phyloP scores from a whole-genome alignment of 2,113 vertebrate genomes.

The Erythrolamprus reginae region DNA sequence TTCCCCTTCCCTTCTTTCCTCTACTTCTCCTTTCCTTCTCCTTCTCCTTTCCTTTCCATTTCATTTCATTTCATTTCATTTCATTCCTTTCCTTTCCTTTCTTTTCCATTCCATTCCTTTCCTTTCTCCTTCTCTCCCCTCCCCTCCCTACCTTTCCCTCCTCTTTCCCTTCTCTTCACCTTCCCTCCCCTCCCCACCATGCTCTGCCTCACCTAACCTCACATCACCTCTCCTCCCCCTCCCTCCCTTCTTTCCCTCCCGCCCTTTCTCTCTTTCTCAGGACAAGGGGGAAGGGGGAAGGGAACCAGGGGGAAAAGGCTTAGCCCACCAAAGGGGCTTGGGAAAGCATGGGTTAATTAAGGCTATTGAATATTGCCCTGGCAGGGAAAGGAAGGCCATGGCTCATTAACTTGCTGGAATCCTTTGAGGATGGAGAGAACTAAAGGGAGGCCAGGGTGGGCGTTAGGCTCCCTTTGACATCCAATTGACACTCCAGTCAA shows the following conservation, averaged over 20 bases:
- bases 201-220: no score
- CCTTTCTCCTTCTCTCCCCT: accelerated
- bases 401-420: conserved; percentile 67
- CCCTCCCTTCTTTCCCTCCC: accelerated
- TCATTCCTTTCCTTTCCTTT: neutral
- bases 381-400: conserved; percentile 63
- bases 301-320: neutral
- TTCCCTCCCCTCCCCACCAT: accelerated
- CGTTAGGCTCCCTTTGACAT: neutral
- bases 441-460: conserved; percentile 44
- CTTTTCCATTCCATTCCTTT: neutral
- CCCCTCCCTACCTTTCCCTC: accelerated
- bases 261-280: neutral
- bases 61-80: neutral
- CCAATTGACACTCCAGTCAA: conserved; percentile 11
- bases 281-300: neutral
- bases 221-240: accelerated
- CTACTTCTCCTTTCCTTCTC: neutral
- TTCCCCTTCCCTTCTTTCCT: accelerated
- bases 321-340: conserved; percentile 41
- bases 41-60: no score
- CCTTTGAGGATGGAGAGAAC: conserved; percentile 59
- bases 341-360: conserved; percentile 67
- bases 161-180: neutral
- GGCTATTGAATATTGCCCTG: conserved; percentile 62